Conservation (phyloP, 2,888 invertebrate genomes). For the Pheosia tremula region DNA sequence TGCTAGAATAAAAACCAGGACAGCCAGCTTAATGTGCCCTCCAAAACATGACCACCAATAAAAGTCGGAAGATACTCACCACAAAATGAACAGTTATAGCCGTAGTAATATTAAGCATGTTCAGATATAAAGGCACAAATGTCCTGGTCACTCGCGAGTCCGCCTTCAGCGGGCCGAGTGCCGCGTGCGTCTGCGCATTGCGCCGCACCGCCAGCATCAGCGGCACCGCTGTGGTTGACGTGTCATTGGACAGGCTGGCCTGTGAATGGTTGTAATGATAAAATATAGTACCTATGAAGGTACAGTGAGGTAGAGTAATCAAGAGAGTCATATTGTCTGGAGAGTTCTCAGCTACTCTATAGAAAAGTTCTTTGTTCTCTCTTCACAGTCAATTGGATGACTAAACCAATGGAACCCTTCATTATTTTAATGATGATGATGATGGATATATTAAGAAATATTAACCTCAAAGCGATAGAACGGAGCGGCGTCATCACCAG, state of each 20-base stretch:
- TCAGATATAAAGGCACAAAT: conserved; percentile 67
- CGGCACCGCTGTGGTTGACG: conserved; percentile 32
- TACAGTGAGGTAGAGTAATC: no score
- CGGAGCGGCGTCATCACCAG: conserved; percentile 50
- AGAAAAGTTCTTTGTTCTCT: no score
- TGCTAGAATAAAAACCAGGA: background rate
- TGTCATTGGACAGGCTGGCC: conserved; percentile 62
- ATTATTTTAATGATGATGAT: no score
- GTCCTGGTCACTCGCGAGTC: conserved; percentile 52
- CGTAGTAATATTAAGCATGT: conserved; percentile 43
- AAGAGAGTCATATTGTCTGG: no score
- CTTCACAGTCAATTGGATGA: no score
- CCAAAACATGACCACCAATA: no score
- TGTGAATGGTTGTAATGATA: conserved; percentile 25
- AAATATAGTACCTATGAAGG: background rate
- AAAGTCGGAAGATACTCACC: conserved; percentile 43
- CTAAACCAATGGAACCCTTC: no score
- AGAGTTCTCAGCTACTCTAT: no score
- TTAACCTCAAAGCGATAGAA: conserved; percentile 65
- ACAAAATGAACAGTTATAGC: conserved; percentile 75
- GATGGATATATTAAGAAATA: background rate
- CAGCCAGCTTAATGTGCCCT: no score
- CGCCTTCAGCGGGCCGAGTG: conserved; percentile 55
- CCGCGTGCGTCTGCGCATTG: conserved; percentile 45
- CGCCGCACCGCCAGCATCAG: conserved; percentile 47